Percentiles rank a stretch among this genome's conserved stretches.
phyloP scores from a whole-genome alignment of 2,797 vertebrate genomes.

The Leucoraja ocellata region DNA sequence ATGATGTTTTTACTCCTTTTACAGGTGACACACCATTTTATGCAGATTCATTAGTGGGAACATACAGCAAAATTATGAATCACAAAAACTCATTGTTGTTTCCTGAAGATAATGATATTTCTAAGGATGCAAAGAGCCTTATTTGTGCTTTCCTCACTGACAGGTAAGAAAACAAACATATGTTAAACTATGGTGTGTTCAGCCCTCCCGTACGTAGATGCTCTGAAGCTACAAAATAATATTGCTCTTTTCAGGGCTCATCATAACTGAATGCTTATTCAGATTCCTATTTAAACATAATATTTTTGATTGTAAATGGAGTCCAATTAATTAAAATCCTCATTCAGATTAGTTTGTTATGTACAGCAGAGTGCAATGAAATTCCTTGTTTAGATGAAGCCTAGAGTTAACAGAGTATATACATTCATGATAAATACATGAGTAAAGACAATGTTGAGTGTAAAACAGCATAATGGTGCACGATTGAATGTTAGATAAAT shows the following conservation, averaged over 20 bases:
- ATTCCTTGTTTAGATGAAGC: no score
- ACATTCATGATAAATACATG: no score
- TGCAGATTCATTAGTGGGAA: conserved; percentile 93
- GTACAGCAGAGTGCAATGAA: no score
- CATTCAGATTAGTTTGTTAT: no score
- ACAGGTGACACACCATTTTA: conserved; percentile 96
- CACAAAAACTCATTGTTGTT: conserved; percentile 96
- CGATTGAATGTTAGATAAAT: background rate
- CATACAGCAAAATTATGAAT: conserved; percentile 98
- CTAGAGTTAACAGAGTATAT: no score
- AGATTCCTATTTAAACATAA: background rate
- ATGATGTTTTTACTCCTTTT: conserved; percentile 40
- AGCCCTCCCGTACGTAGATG: no score
- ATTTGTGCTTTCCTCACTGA: conserved; percentile 96
- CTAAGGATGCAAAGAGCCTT: conserved; percentile 94
- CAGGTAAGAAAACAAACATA: conserved; percentile 62
- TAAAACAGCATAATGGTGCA: background rate
- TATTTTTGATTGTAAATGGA: background rate
- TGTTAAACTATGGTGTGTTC: background rate
- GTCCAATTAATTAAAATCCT: background rate
- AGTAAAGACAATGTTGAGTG: no score
- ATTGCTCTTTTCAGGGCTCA: background rate
- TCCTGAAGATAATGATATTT: conserved; percentile 92
- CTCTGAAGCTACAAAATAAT: no score
- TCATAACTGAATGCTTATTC: background rate